Evolutionary conservation across 1,140 invertebrate species (phyloP).

Genomic region (Drosophila varians): DNA sequence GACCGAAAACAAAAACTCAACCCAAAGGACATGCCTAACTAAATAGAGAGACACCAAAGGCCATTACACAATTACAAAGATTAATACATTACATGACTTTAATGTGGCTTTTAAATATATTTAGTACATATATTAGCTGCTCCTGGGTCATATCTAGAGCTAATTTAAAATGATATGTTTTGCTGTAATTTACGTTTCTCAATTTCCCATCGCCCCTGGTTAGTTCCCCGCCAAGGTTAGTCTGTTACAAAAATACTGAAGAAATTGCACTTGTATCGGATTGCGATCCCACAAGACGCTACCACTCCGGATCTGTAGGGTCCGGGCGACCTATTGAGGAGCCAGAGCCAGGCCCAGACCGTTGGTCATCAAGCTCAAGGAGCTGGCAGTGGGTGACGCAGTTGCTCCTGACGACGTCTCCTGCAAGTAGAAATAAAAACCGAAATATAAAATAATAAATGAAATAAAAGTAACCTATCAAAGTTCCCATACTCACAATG

Average conservation of each 20-base stretch:
- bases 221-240: constrained; percentile 36
- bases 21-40: constrained; percentile 38
- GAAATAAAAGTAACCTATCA: not conserved
- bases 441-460: not conserved
- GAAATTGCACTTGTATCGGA: constrained; percentile 68
- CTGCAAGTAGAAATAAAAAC: constrained; percentile 24
- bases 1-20: constrained; percentile 40
- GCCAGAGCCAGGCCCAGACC: constrained; percentile 68
- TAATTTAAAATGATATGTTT: constrained; percentile 80
- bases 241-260: constrained; percentile 80
- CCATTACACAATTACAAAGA: constrained; percentile 9
- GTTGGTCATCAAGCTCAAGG: constrained; percentile 72
- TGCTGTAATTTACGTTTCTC: constrained; percentile 60
- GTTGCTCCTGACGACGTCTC: constrained; percentile 56
- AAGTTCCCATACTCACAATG: constrained; percentile 84
- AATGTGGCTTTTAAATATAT: not conserved
- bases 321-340: constrained; percentile 57
- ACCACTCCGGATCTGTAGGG: too few species aligned
- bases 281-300: constrained; percentile 40
- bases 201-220: not conserved
- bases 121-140: constrained; percentile 30
- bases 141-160: constrained; percentile 33
- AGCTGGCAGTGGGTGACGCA: constrained; percentile 42
- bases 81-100: constrained; percentile 3
- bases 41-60: constrained; percentile 1